phyloP scores from a whole-genome alignment of 1,140 invertebrate species.

The Idris sp. region DNA sequence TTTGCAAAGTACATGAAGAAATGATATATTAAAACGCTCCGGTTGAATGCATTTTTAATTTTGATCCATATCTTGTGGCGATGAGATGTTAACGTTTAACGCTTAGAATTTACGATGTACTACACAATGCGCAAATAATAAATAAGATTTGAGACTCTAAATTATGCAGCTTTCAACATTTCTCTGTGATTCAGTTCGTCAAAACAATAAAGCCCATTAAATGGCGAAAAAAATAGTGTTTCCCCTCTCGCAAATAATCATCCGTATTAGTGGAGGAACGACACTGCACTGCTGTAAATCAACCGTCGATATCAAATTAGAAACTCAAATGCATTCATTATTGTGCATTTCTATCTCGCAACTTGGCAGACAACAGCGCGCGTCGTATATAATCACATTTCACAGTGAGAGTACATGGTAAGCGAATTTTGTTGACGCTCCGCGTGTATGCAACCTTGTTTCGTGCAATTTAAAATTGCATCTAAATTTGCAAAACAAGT shows the following conservation, averaged over 20 bases:
- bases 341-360: constrained; percentile 50
- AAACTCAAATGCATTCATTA: constrained; percentile 52
- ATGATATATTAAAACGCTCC: constrained; percentile 11
- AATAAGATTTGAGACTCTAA: constrained; percentile 25
- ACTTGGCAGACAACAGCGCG: constrained; percentile 49
- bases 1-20: background rate
- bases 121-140: constrained; percentile 22
- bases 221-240: constrained; percentile 30
- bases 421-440: constrained; percentile 39
- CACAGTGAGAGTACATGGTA: constrained; percentile 32
- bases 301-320: constrained; percentile 55
- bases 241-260: constrained; percentile 24
- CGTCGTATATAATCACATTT: constrained; percentile 50
- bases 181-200: constrained; percentile 22
- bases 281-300: constrained; percentile 43
- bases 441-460: constrained; percentile 10
- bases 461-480: constrained; percentile 47
- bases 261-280: constrained; percentile 43
- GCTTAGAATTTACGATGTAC: constrained; percentile 22
- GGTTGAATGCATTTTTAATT: constrained; percentile 23
- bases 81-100: constrained; percentile 29
- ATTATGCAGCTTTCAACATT: constrained; percentile 40
- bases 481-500: background rate
- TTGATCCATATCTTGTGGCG: constrained; percentile 12
- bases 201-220: constrained; percentile 43